These are phyloP conservation scores for Malaclemys terrapin DNA, from an alignment of 2,113 vertebrate species.

Conservation along the genomic window DNA sequence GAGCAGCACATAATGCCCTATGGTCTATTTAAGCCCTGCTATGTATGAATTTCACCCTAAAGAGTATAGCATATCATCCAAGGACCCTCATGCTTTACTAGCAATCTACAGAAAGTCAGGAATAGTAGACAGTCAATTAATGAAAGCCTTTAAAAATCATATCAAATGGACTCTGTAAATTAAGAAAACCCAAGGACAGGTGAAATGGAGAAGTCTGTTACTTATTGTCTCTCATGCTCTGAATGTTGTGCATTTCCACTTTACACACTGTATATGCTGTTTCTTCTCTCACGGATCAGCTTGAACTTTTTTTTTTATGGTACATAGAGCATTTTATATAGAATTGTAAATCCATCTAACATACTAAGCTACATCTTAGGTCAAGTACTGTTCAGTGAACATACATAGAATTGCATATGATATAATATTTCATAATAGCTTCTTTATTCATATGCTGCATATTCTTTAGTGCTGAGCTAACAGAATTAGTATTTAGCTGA, in stretches of 20 bases:
- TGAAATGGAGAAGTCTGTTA: background rate
- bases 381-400: slow-evolving; percentile 71
- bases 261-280: background rate
- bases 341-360: slow-evolving; percentile 67
- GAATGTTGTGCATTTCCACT: background rate
- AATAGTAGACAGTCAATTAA: background rate
- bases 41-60: background rate
- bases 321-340: slow-evolving; percentile 4
- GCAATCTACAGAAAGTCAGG: background rate
- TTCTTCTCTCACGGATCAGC: background rate
- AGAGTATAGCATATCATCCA: background rate
- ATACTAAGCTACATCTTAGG: slow-evolving; percentile 58
- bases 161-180: background rate
- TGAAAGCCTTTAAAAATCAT: background rate
- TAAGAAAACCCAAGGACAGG: background rate
- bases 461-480: slow-evolving; percentile 48
- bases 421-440: slow-evolving; percentile 83
- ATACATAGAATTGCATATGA: slow-evolving; percentile 70
- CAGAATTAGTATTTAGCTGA: slow-evolving; percentile 46
- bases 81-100: rapidly evolving
- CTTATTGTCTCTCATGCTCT: background rate
- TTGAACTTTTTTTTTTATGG: slow-evolving; percentile 44
- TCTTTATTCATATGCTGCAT: slow-evolving; percentile 69
- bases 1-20: background rate
- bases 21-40: background rate